Base-by-base conservation (phyloP, 2,888 invertebrate genomes). In the Osmoderma eremita region DNA sequence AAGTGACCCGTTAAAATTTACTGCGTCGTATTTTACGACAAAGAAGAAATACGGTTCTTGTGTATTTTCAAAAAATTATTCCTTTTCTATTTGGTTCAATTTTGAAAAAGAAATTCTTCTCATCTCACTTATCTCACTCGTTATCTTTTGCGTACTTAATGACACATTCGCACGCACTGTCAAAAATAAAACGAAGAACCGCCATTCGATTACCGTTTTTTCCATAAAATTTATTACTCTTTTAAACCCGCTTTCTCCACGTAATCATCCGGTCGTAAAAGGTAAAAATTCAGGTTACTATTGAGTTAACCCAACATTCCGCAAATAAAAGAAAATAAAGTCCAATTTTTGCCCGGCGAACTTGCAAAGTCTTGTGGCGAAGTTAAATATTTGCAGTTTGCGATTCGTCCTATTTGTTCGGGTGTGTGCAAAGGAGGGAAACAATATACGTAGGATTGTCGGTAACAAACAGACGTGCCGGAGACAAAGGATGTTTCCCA, bases 281-380 rank as follows among this genome's bases (percentile, higher is more conserved):
- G 10, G 20, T 12, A 50, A 50, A 50, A 50, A 50, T 50, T 50
- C 24, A 50, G 50, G 50, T 50, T 50, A 50, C 20, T 50, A 20
- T 50, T 50, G 22, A 48, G 30, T 30, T 30, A 30, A 30, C 8
- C 10, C 30, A 30, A 30, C 30, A 30, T 30, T 30, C 30, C 30
- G 10, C 30, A 30, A 30, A 30, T 30, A 30, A 30, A 30, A 30
- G 10, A 30, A 30, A 30, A 10, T 6, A 5, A 6, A 30, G 3
- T 5, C 30, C 30, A 10, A 30, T 30, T 30, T 30, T 30, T 30
- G 30, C 30, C n/a, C 30, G 30, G 30, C 30, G 30, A 30, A 30
- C 30, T 3, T 30, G 30, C 30, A 5, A 30, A 30, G 30, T 8
- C 30, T 30, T 30, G 30, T n/a, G n/a, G n/a, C 30, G 30, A 30